Evolutionary conservation across 1,140 invertebrate species (phyloP).

Genomic region (Calliphora vicina): DNA sequence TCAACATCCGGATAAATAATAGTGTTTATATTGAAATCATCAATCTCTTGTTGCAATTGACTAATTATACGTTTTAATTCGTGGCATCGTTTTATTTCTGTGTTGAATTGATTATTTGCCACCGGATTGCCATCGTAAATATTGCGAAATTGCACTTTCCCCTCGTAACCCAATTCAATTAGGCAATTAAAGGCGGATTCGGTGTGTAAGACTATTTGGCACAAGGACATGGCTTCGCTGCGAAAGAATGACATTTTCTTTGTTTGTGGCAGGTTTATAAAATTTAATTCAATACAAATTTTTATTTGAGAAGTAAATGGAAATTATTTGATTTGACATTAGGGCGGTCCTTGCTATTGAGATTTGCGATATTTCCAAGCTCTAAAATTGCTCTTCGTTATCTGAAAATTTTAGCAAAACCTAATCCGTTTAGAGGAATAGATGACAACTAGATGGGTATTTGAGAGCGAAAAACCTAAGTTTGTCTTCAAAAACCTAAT

Average conservation of each 20-base stretch:
- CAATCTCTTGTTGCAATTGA: conserved; percentile 94
- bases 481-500: too few species aligned
- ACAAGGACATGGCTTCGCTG: conserved; percentile 56
- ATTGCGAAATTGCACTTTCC: conserved; percentile 53
- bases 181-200: conserved; percentile 57
- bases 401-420: too few species aligned
- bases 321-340: too few species aligned
- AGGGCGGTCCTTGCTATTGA: too few species aligned
- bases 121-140: conserved; percentile 88
- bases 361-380: too few species aligned
- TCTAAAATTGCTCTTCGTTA: too few species aligned
- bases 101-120: conserved; percentile 91
- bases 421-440: too few species aligned
- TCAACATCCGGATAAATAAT: conserved; percentile 78
- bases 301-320: too few species aligned
- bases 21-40: conserved; percentile 92
- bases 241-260: conserved; percentile 49
- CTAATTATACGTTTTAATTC: conserved; percentile 92
- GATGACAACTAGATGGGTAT: too few species aligned
- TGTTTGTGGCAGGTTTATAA: neutral
- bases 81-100: conserved; percentile 87
- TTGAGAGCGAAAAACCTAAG: too few species aligned
- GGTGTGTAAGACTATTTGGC: conserved; percentile 50
- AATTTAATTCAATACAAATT: neutral
- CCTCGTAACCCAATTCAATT: conserved; percentile 48